phyloP scores from a whole-genome alignment of 2,888 invertebrate species.

The Drosophila eohydei region DNA sequence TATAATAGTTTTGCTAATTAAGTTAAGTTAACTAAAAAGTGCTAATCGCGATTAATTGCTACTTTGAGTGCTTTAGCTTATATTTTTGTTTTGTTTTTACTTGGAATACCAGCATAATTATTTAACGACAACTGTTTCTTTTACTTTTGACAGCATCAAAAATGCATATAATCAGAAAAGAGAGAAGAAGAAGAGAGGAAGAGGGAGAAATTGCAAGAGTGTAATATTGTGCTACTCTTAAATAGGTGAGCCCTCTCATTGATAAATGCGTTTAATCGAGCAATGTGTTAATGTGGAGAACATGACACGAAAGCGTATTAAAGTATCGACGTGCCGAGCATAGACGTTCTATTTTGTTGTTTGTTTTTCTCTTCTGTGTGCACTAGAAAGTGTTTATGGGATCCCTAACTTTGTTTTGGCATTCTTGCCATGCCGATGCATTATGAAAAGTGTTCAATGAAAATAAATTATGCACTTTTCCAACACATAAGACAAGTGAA shows the following conservation, averaged over 20 bases:
- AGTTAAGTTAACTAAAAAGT: not conserved
- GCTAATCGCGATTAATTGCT: not conserved
- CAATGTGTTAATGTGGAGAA: constrained; percentile 1
- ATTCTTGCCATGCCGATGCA: constrained; percentile 56
- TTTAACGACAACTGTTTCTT: not conserved
- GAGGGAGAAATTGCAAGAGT: not conserved
- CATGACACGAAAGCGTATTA: constrained; percentile 9
- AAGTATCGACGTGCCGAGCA: not conserved
- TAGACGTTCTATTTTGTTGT: not conserved
- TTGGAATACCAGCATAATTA: not conserved
- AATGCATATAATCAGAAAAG: not conserved
- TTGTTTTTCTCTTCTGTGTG: constrained; percentile 7
- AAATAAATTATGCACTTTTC: constrained; percentile 32
- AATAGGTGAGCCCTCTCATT: not conserved
- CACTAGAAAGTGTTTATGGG: constrained; percentile 49
- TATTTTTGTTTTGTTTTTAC: not conserved
- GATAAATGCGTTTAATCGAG: not conserved
- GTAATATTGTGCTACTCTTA: not conserved
- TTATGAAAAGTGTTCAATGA: constrained; percentile 23
- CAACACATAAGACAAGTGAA: constrained; percentile 27
- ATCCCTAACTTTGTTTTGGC: constrained; percentile 8
- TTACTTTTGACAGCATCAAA: not conserved
- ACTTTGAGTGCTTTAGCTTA: not conserved
- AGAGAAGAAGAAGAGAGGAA: not conserved
- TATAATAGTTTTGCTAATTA: constrained; percentile 6